Conservation (phyloP, 2,888 invertebrate species). For the Yponomeuta plumbellus region DNA sequence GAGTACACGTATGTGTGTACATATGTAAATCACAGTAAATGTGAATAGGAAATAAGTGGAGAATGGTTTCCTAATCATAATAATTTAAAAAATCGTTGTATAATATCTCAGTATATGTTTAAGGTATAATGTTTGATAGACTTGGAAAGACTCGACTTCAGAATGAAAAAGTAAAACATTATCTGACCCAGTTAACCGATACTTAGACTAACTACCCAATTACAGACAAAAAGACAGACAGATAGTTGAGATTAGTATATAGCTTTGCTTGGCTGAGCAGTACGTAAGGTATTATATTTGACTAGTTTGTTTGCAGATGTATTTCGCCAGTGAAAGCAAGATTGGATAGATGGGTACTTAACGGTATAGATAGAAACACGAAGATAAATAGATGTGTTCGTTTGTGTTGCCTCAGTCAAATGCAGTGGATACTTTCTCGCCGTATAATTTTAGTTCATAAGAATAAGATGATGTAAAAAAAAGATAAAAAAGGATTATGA, state of each 20-base stretch:
- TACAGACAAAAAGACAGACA: slow-evolving; percentile 8
- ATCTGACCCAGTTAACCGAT: background rate
- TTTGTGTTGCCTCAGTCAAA: background rate
- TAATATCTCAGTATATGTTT: no score
- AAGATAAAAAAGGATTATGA: no score
- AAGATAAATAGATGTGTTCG: background rate
- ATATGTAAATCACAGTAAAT: no score
- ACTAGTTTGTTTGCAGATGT: background rate
- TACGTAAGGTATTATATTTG: background rate
- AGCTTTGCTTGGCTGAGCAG: slow-evolving; percentile 1
- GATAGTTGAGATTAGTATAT: slow-evolving; percentile 1
- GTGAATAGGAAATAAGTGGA: no score
- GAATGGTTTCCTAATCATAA: no score
- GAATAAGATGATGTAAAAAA: no score
- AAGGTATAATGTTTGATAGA: no score
- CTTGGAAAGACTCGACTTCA: background rate
- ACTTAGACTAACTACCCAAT: slow-evolving; percentile 2
- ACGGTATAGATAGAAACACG: background rate
- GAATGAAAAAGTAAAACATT: background rate
- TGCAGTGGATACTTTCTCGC: background rate
- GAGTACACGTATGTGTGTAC: no score
- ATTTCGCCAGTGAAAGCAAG: background rate
- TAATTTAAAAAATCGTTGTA: no score
- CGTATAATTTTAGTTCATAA: no score
- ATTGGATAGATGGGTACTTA: background rate